Conservation (phyloP, 2,113 vertebrate species). For the Phrynosoma platyrhinos region DNA sequence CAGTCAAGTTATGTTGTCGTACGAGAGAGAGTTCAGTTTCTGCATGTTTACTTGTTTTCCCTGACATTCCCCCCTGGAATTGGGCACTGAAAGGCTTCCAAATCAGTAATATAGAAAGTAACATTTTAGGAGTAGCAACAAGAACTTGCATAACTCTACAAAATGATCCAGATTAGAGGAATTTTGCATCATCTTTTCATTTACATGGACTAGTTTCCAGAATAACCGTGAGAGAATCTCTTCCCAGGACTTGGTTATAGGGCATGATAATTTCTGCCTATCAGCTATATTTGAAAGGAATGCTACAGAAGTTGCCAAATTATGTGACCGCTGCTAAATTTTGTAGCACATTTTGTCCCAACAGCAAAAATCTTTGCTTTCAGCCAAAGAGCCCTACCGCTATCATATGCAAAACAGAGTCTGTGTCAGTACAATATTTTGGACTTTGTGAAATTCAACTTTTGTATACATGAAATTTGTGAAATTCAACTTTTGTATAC, state of each 20-base stretch:
- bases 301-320: not conserved
- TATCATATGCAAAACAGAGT: not conserved
- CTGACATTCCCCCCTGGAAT: not conserved
- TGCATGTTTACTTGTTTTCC: not conserved
- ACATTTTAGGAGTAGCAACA: not conserved
- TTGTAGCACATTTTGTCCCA: not conserved
- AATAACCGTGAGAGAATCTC: not conserved
- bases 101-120: not conserved
- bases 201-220: not conserved
- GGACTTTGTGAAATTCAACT: not conserved
- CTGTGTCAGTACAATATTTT: not conserved
- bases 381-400: not conserved
- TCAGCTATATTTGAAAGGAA: not conserved
- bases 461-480: constrained; percentile 4
- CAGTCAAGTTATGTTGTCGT: not conserved
- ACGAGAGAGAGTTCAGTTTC: not conserved
- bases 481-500: constrained; percentile 6
- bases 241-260: not conserved
- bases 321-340: not conserved
- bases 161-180: not conserved
- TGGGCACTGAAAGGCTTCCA: not conserved
- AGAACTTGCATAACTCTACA: too few species aligned
- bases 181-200: not conserved
- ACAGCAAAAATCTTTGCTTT: not conserved
- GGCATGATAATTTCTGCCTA: not conserved